Conservation (phyloP, 2,113 vertebrate species). For the Scopus umbretta region DNA sequence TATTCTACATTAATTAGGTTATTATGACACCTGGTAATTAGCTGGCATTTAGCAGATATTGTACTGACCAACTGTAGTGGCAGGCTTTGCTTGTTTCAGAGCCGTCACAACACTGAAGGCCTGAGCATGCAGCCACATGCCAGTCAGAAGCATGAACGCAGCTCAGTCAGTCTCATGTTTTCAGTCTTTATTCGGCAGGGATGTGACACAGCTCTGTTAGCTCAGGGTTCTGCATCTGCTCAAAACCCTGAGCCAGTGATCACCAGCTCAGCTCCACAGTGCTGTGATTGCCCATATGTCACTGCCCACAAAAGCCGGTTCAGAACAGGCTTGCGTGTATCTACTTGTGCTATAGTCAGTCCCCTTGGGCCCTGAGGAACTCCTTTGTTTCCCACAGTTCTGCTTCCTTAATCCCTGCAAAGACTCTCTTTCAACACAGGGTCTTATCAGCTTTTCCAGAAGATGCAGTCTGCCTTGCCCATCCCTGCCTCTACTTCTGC, state of each 20-base stretch:
- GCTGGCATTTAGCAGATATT: neutral
- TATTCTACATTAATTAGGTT: neutral
- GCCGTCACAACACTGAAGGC: neutral
- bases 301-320: neutral
- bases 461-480: neutral
- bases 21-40: neutral
- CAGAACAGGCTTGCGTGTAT: neutral
- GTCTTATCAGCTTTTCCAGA: neutral
- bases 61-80: neutral
- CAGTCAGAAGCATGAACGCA: neutral
- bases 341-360: accelerated
- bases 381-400: neutral
- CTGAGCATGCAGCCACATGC: neutral
- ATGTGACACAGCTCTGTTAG: neutral
- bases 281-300: neutral
- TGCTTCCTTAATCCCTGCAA: neutral
- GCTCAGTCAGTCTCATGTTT: neutral
- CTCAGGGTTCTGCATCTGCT: neutral
- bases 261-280: neutral
- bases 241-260: accelerated
- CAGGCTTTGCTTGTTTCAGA: neutral
- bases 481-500: neutral
- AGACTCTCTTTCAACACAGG: neutral
- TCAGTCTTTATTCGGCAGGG: neutral
- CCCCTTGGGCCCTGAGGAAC: neutral